Evolutionary conservation across 1,140 invertebrate genomes (phyloP).

Genomic region (Sogatella furcifera): DNA sequence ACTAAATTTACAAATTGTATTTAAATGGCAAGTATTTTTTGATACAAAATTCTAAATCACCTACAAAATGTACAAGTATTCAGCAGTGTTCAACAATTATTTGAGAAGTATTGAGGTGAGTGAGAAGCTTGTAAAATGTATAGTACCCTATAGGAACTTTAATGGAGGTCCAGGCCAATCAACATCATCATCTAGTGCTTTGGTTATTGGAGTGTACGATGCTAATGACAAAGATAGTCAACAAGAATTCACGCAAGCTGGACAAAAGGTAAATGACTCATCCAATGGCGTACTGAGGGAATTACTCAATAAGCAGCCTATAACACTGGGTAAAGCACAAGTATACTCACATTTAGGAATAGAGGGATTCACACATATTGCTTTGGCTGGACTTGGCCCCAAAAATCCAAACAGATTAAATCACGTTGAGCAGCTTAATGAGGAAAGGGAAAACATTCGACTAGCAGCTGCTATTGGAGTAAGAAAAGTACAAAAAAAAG

Average conservation of each 20-base stretch:
- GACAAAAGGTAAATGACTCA: not conserved
- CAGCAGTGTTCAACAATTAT: too few relatives aligned
- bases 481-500: conserved; percentile 39
- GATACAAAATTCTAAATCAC: too few relatives aligned
- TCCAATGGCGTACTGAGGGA: not conserved
- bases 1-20: too few relatives aligned
- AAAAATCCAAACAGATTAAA: conserved; percentile 34
- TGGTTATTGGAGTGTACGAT: not conserved
- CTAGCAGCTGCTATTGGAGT: conserved; percentile 35
- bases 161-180: too few relatives aligned
- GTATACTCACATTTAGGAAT: not conserved
- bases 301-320: not conserved
- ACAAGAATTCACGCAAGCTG: not conserved
- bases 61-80: too few relatives aligned
- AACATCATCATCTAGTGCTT: too few relatives aligned
- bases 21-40: too few relatives aligned
- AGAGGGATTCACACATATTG: conserved; percentile 21
- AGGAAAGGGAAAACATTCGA: conserved; percentile 35
- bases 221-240: not conserved
- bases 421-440: conserved; percentile 35
- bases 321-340: not conserved
- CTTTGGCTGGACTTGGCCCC: conserved; percentile 37
- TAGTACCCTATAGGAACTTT: too few relatives aligned
- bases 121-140: too few relatives aligned
- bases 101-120: too few relatives aligned